Conservation (phyloP, 2,888 invertebrate species). For the Acanthosoma haemorrhoidale region DNA sequence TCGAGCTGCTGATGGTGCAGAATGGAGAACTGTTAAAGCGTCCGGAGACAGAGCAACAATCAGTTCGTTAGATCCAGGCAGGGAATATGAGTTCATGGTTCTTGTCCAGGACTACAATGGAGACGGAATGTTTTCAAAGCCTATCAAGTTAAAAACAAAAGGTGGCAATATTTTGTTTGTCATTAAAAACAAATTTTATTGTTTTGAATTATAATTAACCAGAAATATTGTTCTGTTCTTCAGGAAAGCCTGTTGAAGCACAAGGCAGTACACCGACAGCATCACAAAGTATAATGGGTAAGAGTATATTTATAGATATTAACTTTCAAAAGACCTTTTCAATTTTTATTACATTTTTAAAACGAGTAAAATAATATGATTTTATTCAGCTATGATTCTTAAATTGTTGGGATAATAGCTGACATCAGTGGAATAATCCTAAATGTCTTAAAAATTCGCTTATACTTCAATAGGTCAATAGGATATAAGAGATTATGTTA, state of each 20-base stretch:
- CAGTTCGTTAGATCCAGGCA: conserved; percentile 65
- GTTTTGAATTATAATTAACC: neutral
- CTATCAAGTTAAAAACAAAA: conserved; percentile 67
- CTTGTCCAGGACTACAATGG: conserved; percentile 80
- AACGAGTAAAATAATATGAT: too few species aligned
- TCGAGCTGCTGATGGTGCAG: conserved; percentile 63
- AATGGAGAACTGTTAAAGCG: conserved; percentile 80
- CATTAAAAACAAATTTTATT: neutral
- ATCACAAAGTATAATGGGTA: conserved; percentile 17
- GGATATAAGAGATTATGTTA: too few species aligned
- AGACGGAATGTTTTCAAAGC: conserved; percentile 85
- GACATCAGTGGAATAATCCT: too few species aligned
- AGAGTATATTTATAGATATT: neutral
- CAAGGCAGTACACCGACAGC: conserved; percentile 5
- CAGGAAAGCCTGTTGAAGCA: conserved; percentile 21
- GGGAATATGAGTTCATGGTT: conserved; percentile 86
- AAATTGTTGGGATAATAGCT: too few species aligned
- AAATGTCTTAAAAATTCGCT: too few species aligned
- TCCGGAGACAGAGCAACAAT: conserved; percentile 74
- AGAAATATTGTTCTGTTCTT: neutral
- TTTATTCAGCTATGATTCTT: too few species aligned
- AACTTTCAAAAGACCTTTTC: too few species aligned
- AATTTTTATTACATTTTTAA: too few species aligned
- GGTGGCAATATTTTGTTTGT: conserved; percentile 44
- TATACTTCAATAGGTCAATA: too few species aligned